Evolutionary conservation across 1,140 invertebrate genomes (phyloP).

Genomic region (Cotesia glomerata): DNA sequence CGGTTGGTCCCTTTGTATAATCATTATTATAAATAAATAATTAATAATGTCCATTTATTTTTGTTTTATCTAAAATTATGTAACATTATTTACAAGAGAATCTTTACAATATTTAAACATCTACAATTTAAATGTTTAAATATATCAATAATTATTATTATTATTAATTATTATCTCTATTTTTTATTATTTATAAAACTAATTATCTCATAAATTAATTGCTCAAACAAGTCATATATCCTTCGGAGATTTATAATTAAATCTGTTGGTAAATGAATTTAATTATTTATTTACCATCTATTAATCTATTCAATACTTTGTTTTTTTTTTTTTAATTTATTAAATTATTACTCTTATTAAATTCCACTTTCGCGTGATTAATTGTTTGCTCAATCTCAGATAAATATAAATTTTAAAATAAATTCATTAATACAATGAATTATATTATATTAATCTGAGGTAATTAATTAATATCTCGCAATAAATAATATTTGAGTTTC

Average conservation of each 20-base stretch:
- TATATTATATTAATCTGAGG: no score
- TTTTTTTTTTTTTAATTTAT: not conserved
- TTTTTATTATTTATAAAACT: not conserved
- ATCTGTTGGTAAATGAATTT: no score
- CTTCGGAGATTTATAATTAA: no score
- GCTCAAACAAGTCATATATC: no score
- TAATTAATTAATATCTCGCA: no score
- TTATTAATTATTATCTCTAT: not conserved
- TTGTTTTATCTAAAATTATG: constrained; percentile 38
- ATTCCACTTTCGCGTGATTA: no score
- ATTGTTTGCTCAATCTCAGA: no score
- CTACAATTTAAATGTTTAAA: not conserved
- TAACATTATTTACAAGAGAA: constrained; percentile 59
- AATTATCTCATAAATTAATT: no score
- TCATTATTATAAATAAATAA: constrained; percentile 36
- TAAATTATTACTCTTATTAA: no score
- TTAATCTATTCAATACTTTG: constrained; percentile 16
- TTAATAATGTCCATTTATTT: constrained; percentile 35
- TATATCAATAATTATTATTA: not conserved
- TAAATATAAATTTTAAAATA: no score
- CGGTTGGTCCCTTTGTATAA: constrained; percentile 56
- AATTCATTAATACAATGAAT: no score
- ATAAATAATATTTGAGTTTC: no score
- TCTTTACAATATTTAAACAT: constrained; percentile 11
- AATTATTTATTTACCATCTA: not conserved